These are phyloP conservation scores for Apaloderma vittatum DNA, from an alignment of 2,113 vertebrate genomes.

Conservation along the genomic window DNA sequence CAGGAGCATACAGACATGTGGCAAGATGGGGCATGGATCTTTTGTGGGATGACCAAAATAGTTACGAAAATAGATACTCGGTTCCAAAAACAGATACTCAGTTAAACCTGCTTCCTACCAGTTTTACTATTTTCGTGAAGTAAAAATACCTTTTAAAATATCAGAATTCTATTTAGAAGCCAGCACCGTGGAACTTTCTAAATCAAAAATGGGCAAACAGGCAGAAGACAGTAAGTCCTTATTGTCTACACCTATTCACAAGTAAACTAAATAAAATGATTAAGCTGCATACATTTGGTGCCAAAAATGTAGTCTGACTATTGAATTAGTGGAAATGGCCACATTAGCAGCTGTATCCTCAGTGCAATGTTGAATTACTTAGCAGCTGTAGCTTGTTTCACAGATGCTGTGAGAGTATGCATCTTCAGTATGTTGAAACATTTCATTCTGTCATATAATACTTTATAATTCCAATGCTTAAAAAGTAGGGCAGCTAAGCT, in stretches of 20 bases:
- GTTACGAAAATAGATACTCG: not conserved
- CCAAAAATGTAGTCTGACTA: not conserved
- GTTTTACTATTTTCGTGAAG: not conserved
- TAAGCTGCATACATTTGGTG: not conserved
- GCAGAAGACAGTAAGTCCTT: not conserved
- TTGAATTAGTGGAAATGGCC: slow-evolving; percentile 27
- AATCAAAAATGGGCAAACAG: not conserved
- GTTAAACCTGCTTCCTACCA: not conserved
- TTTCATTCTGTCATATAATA: not conserved
- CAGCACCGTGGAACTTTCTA: not conserved
- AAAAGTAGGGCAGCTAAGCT: not conserved
- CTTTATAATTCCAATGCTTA: not conserved
- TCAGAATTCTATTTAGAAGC: not conserved
- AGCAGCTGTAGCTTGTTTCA: not conserved
- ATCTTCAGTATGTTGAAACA: not conserved
- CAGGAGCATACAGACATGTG: not conserved
- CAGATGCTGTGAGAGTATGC: not conserved
- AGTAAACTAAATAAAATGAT: not conserved
- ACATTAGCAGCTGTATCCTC: not conserved
- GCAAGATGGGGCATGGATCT: not conserved
- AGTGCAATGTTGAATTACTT: not conserved
- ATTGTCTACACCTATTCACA: not conserved
- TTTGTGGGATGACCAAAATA: not conserved
- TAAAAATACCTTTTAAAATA: not conserved
- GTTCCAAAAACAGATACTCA: not conserved